phyloP scores from a whole-genome alignment of 2,797 vertebrate species.

The Cyclura pinguis region DNA sequence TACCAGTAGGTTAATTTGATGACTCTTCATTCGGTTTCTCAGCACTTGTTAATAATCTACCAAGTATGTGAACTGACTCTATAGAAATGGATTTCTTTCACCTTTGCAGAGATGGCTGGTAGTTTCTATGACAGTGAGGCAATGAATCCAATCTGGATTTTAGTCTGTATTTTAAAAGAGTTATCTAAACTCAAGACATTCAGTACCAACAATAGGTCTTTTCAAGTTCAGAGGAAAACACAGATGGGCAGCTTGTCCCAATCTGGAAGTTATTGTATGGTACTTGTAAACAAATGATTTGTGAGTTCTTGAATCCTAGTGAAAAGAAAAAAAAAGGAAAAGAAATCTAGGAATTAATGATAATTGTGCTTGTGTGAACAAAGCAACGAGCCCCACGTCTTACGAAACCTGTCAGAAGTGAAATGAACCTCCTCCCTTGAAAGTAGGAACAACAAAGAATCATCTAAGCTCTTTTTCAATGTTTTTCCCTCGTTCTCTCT shows the following conservation, averaged over 20 bases:
- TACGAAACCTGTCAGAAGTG: neutral
- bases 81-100: neutral
- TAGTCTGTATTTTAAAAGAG: too few species aligned
- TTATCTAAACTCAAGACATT: too few species aligned
- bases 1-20: neutral
- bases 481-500: too few species aligned
- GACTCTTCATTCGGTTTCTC: neutral
- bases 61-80: neutral
- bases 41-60: neutral
- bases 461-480: neutral
- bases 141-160: too few species aligned
- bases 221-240: too few species aligned
- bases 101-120: neutral
- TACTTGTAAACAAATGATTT: too few species aligned
- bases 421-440: neutral
- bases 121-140: too few species aligned
- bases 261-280: neutral
- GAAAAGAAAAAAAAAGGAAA: neutral
- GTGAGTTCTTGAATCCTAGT: neutral
- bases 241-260: too few species aligned
- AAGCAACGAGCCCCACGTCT: neutral
- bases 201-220: too few species aligned
- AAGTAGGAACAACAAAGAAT: neutral
- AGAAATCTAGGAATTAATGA: neutral
- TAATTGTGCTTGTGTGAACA: neutral